Conservation (phyloP, 2,113 vertebrate species). For the Damaliscus lunatus region DNA sequence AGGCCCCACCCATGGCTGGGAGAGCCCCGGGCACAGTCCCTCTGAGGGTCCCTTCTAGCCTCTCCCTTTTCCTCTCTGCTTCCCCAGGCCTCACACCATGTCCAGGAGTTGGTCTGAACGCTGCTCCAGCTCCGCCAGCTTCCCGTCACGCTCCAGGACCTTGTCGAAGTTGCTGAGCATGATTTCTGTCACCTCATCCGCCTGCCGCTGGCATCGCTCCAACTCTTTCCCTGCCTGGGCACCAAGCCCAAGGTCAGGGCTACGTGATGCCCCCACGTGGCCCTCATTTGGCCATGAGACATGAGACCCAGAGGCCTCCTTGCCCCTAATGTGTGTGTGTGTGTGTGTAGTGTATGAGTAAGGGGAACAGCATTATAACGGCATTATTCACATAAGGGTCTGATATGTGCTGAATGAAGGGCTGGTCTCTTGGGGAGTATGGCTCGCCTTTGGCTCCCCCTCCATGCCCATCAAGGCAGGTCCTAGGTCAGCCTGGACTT, state of each 20-base stretch:
- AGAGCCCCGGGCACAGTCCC: background rate
- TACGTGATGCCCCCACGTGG: background rate
- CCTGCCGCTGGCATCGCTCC: conserved; percentile 71
- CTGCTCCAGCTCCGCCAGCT: conserved; percentile 70
- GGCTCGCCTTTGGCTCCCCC: background rate
- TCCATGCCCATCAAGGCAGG: background rate
- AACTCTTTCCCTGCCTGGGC: conserved; percentile 71
- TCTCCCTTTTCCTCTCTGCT: background rate
- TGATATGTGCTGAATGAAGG: background rate
- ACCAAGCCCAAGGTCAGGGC: conserved; percentile 55
- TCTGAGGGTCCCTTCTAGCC: background rate
- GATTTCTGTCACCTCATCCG: conserved; percentile 75
- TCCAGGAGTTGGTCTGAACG: conserved; percentile 73
- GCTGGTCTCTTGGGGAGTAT: background rate
- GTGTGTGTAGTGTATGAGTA: background rate
- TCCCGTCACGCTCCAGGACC: conserved; percentile 76
- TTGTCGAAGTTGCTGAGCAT: conserved; percentile 77
- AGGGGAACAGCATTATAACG: background rate
- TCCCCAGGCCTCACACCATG: conserved; percentile 66
- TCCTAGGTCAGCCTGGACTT: background rate
- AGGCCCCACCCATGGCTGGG: background rate
- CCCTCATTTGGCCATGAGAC: background rate
- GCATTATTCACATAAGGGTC: background rate
- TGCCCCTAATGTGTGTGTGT: background rate
- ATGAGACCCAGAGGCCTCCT: background rate